A percentile compares a stretch with the other conserved stretches of the same genome.
phyloP scores from a whole-genome alignment of 1,140 invertebrate genomes.

The Pemphigus obesinymphae region DNA sequence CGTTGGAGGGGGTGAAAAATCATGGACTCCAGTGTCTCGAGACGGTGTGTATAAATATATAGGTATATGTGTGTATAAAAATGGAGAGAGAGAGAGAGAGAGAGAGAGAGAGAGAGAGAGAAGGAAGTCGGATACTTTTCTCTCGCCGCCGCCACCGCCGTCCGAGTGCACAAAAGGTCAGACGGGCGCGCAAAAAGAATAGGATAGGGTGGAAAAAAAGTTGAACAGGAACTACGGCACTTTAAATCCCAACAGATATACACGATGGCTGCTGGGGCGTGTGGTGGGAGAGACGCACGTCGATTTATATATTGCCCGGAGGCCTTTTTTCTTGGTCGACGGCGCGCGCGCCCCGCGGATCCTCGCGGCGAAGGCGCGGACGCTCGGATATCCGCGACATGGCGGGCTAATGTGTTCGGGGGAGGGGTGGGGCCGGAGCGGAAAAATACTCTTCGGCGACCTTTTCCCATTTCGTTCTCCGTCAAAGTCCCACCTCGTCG shows the following conservation, averaged over 20 bases:
- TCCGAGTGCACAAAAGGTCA: constrained; percentile 33
- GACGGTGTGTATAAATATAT: too few species aligned
- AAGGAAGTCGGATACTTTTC: constrained; percentile 5
- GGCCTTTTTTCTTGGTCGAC: constrained; percentile 24
- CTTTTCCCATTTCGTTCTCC: neutral
- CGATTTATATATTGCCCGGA: neutral
- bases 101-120: too few species aligned
- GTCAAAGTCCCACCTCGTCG: neutral
- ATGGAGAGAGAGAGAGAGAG: too few species aligned
- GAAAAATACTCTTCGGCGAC: constrained; percentile 17
- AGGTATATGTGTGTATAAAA: too few species aligned
- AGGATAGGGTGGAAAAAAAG: constrained; percentile 12
- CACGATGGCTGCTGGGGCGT: neutral
- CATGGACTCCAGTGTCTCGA: neutral
- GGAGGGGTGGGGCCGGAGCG: too few species aligned
- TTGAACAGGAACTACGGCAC: constrained; percentile 41
- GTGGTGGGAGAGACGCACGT: neutral
- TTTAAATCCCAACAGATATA: constrained; percentile 41
- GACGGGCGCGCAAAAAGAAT: constrained; percentile 18
- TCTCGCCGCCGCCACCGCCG: neutral
- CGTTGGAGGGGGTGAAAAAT: neutral
- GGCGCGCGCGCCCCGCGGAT: neutral
- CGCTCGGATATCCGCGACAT: constrained; percentile 20
- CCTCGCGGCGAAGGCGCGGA: neutral
- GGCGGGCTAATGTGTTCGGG: constrained; percentile 18